Conservation (phyloP, 2,113 vertebrate genomes). For the Lophotis ruficrista region DNA sequence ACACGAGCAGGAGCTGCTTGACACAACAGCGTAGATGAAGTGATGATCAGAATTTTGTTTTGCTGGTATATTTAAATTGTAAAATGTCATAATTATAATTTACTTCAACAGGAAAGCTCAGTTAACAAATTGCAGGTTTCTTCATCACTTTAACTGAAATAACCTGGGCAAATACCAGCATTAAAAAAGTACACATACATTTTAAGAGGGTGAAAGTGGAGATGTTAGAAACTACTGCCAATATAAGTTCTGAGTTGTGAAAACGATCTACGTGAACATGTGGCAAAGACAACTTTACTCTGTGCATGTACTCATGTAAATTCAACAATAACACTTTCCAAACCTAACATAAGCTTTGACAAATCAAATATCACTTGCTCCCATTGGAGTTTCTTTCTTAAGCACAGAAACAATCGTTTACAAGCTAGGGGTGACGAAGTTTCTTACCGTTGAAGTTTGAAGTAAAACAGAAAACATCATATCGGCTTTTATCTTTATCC, state of each 20-base stretch:
- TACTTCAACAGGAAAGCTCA: background rate
- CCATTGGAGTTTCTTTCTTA: background rate
- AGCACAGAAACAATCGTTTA: accelerated
- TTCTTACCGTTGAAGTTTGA: constrained; percentile 83
- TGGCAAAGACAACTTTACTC: background rate
- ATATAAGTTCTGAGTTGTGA: background rate
- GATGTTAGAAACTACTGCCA: background rate
- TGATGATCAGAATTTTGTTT: background rate
- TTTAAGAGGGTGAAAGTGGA: background rate
- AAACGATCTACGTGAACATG: accelerated
- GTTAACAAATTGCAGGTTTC: background rate
- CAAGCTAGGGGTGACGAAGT: background rate
- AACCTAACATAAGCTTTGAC: background rate
- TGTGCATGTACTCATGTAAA: accelerated
- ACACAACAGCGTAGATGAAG: background rate
- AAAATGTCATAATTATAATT: background rate
- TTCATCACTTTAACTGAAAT: background rate
- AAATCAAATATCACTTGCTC: background rate
- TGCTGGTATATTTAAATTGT: background rate
- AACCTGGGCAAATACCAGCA: background rate
- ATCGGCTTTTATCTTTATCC: constrained; percentile 83
- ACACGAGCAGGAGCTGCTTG: background rate
- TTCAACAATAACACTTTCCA: background rate
- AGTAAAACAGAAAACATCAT: constrained; percentile 93
- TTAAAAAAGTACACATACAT: background rate